Percentiles rank a stretch among this genome's conserved stretches.
These are phyloP conservation scores for Halichondria panicea DNA, from an alignment of 37 sponge, comb jelly and placozoan species.

Conservation along the genomic window DNA sequence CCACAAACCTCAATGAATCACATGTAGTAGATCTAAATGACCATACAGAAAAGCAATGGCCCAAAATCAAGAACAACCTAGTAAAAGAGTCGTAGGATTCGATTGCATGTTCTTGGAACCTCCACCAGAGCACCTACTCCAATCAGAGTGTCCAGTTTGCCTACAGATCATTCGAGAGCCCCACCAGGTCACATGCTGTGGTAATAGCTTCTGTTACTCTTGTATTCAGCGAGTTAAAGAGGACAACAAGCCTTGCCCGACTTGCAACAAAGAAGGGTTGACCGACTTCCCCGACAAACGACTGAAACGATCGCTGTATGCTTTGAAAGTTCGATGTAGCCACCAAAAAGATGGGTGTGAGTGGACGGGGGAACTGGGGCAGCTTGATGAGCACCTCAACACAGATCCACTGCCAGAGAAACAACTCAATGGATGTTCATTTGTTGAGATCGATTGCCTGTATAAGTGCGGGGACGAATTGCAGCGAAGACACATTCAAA, in stretches of 20 bases:
- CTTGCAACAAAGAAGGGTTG: conserved; percentile 12
- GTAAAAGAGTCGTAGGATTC: too few species aligned
- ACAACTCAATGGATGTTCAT: conserved; percentile 1
- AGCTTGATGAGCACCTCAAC: conserved; percentile 15
- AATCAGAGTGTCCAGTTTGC: conserved; percentile 29
- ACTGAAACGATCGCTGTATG: conserved; percentile 5
- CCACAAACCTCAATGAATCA: too few species aligned
- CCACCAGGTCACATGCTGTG: conserved; percentile 35
- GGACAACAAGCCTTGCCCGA: conserved; percentile 14
- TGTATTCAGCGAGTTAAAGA: conserved; percentile 11
- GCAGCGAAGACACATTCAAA: conserved; percentile 2
- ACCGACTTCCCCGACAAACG: conserved; percentile 10
- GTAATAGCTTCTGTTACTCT: conserved; percentile 24
- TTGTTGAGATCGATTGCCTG: conserved; percentile 9
- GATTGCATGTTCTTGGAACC: conserved; percentile 23
- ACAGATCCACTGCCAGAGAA: background rate
- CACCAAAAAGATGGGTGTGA: conserved; percentile 24
- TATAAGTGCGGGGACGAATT: conserved; percentile 1
- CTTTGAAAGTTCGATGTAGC: conserved; percentile 7
- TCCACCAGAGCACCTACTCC: conserved; percentile 14
- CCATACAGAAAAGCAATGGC: too few species aligned
- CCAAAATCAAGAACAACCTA: too few species aligned
- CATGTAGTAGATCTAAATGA: too few species aligned
- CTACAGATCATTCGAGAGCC: conserved; percentile 30
- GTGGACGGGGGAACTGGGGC: conserved; percentile 34